These are phyloP conservation scores for Dryas iulia DNA, from an alignment of 1,140 invertebrate genomes.

Conservation along the genomic window DNA sequence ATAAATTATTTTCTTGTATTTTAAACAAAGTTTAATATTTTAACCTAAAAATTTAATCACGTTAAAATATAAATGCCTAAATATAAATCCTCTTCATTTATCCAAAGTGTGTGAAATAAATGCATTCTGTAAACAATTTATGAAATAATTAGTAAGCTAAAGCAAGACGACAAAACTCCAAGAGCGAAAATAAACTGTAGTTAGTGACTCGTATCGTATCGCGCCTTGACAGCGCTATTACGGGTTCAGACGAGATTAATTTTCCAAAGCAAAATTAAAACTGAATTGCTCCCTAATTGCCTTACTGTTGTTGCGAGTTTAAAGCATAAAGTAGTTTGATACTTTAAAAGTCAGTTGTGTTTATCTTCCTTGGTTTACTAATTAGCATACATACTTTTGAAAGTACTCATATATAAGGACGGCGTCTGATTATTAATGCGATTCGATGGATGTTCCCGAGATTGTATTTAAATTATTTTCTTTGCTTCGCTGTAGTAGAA, in stretches of 20 bases:
- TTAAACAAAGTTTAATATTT: too few species aligned
- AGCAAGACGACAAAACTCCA: neutral
- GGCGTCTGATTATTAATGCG: too few species aligned
- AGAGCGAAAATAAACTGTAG: neutral
- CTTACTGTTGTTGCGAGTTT: neutral
- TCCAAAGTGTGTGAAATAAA: too few species aligned
- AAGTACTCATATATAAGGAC: too few species aligned
- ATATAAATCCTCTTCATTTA: too few species aligned
- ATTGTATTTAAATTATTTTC: too few species aligned
- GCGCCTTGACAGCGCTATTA: too few species aligned
- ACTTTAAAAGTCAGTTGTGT: neutral
- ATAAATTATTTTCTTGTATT: too few species aligned
- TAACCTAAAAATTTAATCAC: too few species aligned
- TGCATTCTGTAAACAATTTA: neutral
- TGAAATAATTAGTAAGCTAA: neutral
- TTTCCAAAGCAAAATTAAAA: conserved; percentile 2
- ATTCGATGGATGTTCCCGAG: too few species aligned
- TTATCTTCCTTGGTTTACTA: neutral
- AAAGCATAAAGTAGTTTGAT: neutral
- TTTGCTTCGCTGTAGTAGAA: too few species aligned
- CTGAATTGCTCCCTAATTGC: conserved; percentile 1
- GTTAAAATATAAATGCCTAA: too few species aligned
- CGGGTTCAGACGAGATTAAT: conserved; percentile 1
- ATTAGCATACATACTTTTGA: neutral
- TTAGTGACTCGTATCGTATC: neutral